Evolutionary conservation across 2,888 invertebrate genomes (phyloP), one percentile per base, ranked within the genome.

Genomic region (Dusona sp.): DNA sequence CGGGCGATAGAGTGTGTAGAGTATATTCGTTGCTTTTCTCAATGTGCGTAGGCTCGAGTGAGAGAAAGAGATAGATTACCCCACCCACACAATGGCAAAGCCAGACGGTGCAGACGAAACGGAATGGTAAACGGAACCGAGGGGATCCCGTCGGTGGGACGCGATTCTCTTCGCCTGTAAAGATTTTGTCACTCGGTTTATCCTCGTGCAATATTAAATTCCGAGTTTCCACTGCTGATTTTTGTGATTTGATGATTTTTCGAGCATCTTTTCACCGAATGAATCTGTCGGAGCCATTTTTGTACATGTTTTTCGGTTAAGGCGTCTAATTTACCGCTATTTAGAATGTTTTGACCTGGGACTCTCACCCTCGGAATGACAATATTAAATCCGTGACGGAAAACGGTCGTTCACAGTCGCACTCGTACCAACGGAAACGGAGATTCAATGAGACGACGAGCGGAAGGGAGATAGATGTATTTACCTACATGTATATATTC

Each of bases 91-190:
- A 68, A 51, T 29, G 57, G 54, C 38, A 82, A 70, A 92, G 89
- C 90, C 92, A 92, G 91, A 92, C 92, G 92, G 91, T 61, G 82
- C 93, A 93, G 93, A 93, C 94, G 93, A 93, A 94, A 94, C 91
- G 93, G 93, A 94, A 94, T 94, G 93, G 93, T 93, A 94, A 93
- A 94, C 93, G 93, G 92, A 94, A 92, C 91, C 86, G 92, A 92
- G 93, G 93, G 93, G 93, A 93, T 92, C 70, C 89, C 89, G 84
- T 86, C 81, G 85, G 83, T 84, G 84, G 84, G 83, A 83, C 89
- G 80, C 74, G 79, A 70, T 51, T 79, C 61, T 61, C 67, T 85
- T 83, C 79, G 88, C 88, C 90, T 33, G 93, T 79, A 87, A 91
- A 93, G 91, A 87, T 93, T 87, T 93, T 93, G 93, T 93, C 93